Percentiles rank a stretch among this genome's conserved stretches.
Conservation (phyloP, 2,113 vertebrate species). For the Lycocorax pyrrhopterus region DNA sequence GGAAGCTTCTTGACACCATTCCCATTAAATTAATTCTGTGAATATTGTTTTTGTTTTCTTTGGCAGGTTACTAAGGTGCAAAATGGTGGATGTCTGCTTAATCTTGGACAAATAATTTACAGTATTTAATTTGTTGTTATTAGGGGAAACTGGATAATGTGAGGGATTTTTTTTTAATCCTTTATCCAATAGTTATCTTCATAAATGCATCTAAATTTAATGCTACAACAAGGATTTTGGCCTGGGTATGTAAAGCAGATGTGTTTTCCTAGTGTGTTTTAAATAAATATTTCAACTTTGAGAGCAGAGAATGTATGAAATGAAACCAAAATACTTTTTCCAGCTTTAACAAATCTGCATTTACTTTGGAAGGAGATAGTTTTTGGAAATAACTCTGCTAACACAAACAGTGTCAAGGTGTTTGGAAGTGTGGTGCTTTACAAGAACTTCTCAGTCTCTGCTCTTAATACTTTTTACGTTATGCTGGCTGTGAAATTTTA, state of each 20-base stretch:
- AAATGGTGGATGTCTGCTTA: neutral
- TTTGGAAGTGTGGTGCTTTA: neutral
- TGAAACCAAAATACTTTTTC: neutral
- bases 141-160: neutral
- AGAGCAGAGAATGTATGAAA: neutral
- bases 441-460: neutral
- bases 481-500: neutral
- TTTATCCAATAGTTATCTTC: neutral
- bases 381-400: neutral
- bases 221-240: neutral
- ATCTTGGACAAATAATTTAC: neutral
- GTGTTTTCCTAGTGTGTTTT: neutral
- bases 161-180: fast-evolving
- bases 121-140: neutral
- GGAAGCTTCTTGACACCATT: neutral
- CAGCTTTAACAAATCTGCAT: neutral
- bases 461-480: neutral
- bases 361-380: neutral
- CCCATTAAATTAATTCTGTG: neutral
- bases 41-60: neutral
- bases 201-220: neutral
- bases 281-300: neutral
- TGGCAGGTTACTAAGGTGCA: neutral
- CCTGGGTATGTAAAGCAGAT: neutral
- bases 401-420: neutral